Base-by-base conservation (phyloP, 2,888 invertebrate species). In the Thereva nobilitata region DNA sequence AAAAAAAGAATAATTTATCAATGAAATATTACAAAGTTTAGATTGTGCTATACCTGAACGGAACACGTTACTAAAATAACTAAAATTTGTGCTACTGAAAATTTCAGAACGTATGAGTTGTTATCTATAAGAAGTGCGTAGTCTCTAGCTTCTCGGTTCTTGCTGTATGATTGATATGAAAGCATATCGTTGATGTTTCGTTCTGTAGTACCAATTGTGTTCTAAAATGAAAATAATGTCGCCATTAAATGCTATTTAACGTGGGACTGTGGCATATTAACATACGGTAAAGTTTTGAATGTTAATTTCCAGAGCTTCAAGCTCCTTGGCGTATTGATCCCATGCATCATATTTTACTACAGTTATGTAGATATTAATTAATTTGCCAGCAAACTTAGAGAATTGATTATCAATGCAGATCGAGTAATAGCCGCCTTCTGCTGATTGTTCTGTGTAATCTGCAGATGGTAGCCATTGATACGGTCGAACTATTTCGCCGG, bases 391-490 rank as follows among this genome's bases (percentile, higher is more conserved):
- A 82, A 94, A 95, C 76, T 92, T 85, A 1, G 95, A 94, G 77
- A 95, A 94, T 78, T 95, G 94, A 82, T 95, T 95, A 78, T 95
- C 95, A 66, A 95, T 90, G 79, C 95, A 95, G 44, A 95, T 89
- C 12, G 91, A 89, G 77, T 95, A 95, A 77, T 94, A 94, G 1
- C 95, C 94, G 34, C 93, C 93, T 0, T 86, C 82, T 0, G 90
- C 87, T 0, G 88, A 83, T 75, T 89, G 89, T 76, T 95, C 95
- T 64, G 95, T 93, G 74, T 94, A 95, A 77, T 95, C 95, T 0
- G 92, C 89, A 72, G 87, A 91, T n/a, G 92, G 85, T 76, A 90
- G 87, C 95, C 95, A 95, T 75, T 92, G 91, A 76, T 95, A 95
- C 0, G 95, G 95, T 75, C 92, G 90, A 5, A 95, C 93, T 72